phyloP scores from a whole-genome alignment of 2,797 vertebrate species.

The Pampus argenteus region DNA sequence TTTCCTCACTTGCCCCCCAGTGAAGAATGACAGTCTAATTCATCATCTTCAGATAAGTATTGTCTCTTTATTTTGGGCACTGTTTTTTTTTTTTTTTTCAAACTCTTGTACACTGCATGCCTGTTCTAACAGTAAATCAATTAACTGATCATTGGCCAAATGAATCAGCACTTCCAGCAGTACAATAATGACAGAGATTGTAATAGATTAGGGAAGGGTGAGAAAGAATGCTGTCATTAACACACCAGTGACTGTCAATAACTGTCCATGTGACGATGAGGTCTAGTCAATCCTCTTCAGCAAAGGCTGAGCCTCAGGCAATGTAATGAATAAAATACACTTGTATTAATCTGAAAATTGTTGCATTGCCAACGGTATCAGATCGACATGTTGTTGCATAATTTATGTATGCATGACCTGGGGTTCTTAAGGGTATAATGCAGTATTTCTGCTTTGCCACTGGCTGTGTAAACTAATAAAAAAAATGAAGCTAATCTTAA shows the following conservation, averaged over 20 bases:
- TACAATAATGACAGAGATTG: conserved; percentile 38
- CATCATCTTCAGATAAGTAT: background rate
- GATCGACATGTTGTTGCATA: too few species aligned
- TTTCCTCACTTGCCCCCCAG: too few species aligned
- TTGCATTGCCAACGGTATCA: too few species aligned
- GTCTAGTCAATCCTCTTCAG: conserved; percentile 28
- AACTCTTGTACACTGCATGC: background rate
- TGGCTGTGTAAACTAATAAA: conserved; percentile 47
- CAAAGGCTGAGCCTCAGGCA: background rate
- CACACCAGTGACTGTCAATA: conserved; percentile 60
- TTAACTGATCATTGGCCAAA: conserved; percentile 29
- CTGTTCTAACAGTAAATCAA: conserved; percentile 36
- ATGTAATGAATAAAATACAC: background rate
- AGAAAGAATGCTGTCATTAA: conserved; percentile 63
- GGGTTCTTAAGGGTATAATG: conserved; percentile 42
- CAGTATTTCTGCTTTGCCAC: conserved; percentile 40
- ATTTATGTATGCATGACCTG: background rate
- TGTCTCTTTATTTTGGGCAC: too few species aligned
- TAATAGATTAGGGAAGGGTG: conserved; percentile 52
- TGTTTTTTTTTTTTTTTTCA: background rate
- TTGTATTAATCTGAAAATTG: background rate
- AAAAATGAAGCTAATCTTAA: conserved; percentile 59
- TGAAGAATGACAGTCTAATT: background rate
- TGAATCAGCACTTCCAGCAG: conserved; percentile 57
- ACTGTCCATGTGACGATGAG: conserved; percentile 41